Base-by-base conservation (phyloP, 2,888 invertebrate genomes). In the Falcaria lacertinaria region DNA sequence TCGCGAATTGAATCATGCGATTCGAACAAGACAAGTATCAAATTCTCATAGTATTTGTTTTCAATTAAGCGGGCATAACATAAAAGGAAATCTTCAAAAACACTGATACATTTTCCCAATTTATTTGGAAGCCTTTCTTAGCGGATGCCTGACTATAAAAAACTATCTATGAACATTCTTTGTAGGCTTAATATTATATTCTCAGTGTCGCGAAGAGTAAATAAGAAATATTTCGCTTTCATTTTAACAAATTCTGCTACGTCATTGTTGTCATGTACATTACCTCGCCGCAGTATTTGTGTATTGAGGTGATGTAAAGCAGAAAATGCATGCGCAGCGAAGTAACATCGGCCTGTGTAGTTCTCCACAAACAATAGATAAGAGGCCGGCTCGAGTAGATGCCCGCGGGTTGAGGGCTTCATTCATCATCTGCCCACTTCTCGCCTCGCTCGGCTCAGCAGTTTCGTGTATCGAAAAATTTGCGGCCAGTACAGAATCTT, bases 351-450 rank as follows among this genome's bases (percentile, higher is more conserved):
- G 48, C 48, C 50, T 44, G 48, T 54, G 60, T 56, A 63, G 64
- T 64, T 63, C 63, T 65, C 58, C 48, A 50, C 65, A 61, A 69
- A 78, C 77, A 78, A 77, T 77, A 67, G 77, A 69, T 61, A 69
- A 73, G 73, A 67, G 76, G 57, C 48, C 49, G 56, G 44, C 52
- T 57, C 45, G 52, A 60, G 62, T 51, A 57, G 57, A 42, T 48
- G 43, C 47, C 54, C 44, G 56, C 53, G 56, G 57, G 52, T 44
- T 15, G 49, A 39, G 45, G 49, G 49, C 47, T 34, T 51, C 63
- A 62, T 68, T 65, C 67, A 63, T 65, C 67, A 63, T 68, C 64
- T 58, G 48, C 50, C 52, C 46, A 49, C 33, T 38, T 42, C 44
- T 43, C 46, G 36, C 41, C 38, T 35, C 34, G 17, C 19, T 17